Conservation (phyloP, 1,140 invertebrate genomes). For the Drosophila ohnishii region DNA sequence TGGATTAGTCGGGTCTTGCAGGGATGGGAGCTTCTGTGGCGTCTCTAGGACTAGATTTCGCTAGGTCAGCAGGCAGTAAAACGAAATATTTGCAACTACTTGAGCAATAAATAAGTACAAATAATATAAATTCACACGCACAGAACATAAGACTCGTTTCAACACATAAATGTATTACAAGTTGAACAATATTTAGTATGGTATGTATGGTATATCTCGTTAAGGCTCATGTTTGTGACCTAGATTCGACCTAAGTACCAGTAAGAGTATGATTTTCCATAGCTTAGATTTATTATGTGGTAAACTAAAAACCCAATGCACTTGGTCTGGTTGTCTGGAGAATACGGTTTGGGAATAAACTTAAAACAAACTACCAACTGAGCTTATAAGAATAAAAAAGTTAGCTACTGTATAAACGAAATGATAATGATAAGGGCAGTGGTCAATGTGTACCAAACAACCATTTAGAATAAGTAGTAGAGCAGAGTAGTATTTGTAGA, state of each 20-base stretch:
- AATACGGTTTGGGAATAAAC: slow-evolving; percentile 31
- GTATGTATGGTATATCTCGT: slow-evolving; percentile 35
- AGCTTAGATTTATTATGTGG: slow-evolving; percentile 65
- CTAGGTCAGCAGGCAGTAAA: slow-evolving; percentile 62
- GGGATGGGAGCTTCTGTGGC: slow-evolving; percentile 29
- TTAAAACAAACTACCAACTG: slow-evolving; percentile 58
- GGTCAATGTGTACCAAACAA: slow-evolving; percentile 84
- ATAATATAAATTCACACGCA: slow-evolving; percentile 76
- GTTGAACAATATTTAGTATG: slow-evolving; percentile 68
- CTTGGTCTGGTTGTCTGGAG: slow-evolving; percentile 68
- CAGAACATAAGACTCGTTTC: slow-evolving; percentile 78
- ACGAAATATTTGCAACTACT: slow-evolving; percentile 65
- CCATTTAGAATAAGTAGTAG: slow-evolving; percentile 76
- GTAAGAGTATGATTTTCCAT: slow-evolving; percentile 37
- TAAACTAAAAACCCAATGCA: slow-evolving; percentile 63
- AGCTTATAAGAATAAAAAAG: slow-evolving; percentile 47
- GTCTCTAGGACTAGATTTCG: slow-evolving; percentile 29
- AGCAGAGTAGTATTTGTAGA: slow-evolving; percentile 64
- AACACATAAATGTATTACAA: slow-evolving; percentile 81
- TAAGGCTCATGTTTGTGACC: slow-evolving; percentile 63
- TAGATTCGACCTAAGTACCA: slow-evolving; percentile 65
- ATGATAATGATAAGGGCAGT: slow-evolving; percentile 65
- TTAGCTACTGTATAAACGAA: slow-evolving; percentile 66
- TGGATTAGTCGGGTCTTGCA: slow-evolving; percentile 59
- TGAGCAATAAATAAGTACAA: slow-evolving; percentile 68